Evolutionary conservation across 2,797 vertebrate species (phyloP), one percentile per base, ranked within the genome.

Genomic region (Melanotaenia parkinsoni): DNA sequence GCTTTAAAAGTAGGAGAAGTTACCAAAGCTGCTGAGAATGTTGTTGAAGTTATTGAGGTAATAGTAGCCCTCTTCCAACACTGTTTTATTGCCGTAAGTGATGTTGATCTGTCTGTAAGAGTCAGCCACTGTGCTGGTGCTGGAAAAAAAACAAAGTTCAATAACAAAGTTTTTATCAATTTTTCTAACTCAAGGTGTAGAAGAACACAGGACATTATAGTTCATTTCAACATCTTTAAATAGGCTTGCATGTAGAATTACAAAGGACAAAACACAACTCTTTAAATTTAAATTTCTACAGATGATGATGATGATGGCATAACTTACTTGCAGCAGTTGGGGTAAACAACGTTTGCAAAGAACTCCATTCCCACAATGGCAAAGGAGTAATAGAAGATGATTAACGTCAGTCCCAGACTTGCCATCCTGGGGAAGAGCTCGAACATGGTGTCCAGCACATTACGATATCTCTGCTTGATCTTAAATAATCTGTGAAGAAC

Each of bases 41-140:
- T 99, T 97, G 94, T 99, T 96, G 0, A 99, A 99, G 87, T 99
- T 99, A 86, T 99, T 99, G 84, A 99, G 97, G 94, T 98, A 99
- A 85, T 99, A 99, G 88, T 98, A 99, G 32, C 98, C 98, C 64
- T 97, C 96, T 16, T 97, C 95, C 86, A 97, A 84, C 16, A 95
- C 79, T 0, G 98, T 99, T 91, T 74, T 95, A 87, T 98, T 98
- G 83, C 95, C 97, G 38, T 93, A 28, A 0, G 97, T 97, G 82
- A 86, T 79, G 53, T 96, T 98, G 74, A 94, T 85, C 91, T 93
- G 96, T 75, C 94, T 96, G 90, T 99, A 99, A 54, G 96, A 94
- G 9, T 97, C 96, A 0, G 97, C 96, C 0, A 99, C 98, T 0
- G 97, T 99, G 89, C 98, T 99, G 1, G 90, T 91, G 80, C 98